These are phyloP conservation scores for Todiramphus saurophagus DNA, from an alignment of 2,113 vertebrate genomes.

Conservation along the genomic window DNA sequence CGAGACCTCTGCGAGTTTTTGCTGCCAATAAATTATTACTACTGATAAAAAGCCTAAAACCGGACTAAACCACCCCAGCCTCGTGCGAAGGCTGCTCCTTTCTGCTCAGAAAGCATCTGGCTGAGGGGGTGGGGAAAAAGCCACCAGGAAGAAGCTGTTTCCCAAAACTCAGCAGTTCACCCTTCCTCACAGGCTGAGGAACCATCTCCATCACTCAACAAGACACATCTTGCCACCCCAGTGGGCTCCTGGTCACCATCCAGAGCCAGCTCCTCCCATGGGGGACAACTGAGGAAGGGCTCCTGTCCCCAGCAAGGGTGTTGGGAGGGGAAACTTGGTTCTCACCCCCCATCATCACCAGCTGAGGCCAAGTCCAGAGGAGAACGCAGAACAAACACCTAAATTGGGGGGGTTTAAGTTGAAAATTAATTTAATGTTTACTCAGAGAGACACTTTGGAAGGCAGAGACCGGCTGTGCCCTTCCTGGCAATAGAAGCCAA, in stretches of 20 bases:
- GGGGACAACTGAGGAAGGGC: neutral
- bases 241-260: accelerated
- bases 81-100: neutral
- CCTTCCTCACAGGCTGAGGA: neutral
- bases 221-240: neutral
- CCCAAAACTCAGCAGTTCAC: neutral
- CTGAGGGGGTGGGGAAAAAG: neutral
- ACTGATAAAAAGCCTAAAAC: neutral
- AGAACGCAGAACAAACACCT: neutral
- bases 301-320: neutral
- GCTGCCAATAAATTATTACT: neutral
- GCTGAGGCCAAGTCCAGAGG: neutral
- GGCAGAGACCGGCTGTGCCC: accelerated
- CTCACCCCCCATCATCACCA: too few relatives aligned
- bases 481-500: too few relatives aligned
- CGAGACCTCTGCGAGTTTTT: accelerated
- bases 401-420: accelerated
- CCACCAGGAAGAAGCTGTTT: neutral
- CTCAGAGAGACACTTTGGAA: accelerated
- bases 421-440: neutral
- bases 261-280: accelerated
- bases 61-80: accelerated
- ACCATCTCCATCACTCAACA: neutral
- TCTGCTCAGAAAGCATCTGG: neutral
- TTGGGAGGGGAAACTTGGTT: accelerated